Evolutionary conservation across 2,888 invertebrate species (phyloP), one percentile per base, ranked within the genome.

Genomic region (Lomographa bimaculata): DNA sequence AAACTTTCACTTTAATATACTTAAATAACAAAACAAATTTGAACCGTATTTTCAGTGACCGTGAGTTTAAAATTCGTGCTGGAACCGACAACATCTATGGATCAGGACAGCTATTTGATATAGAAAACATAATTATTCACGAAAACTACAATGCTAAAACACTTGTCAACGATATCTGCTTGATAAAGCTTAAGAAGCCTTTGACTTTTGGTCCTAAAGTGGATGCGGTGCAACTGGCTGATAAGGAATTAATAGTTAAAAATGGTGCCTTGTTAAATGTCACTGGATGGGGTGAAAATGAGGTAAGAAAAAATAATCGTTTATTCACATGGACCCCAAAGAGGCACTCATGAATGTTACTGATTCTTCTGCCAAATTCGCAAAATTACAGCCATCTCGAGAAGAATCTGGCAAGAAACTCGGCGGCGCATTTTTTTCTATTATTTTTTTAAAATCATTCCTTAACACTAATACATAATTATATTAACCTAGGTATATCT

Each of bases 211-310:
- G 63, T 0, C 29, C 36, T 5, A 62, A 48, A 7, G 60, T 67
- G 0, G 28, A 34, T 0, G 51, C 48, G 18, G 37, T 60, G 5
- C 6, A 11, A 2, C 33, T 64, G 7, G 49, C 47, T 6, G 43
- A 51, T 0, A 5, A 28, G 0, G 27, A 5, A 2, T 17, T 50
- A 0, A 54, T 40, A 7, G 10, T 63, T 20, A 44, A 14, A 5
- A 50, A 21, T 1, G 49, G 53, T 0, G 46, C 24, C 1, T 7
- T 23, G 12, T 12, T 65, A 3, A 54, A 62, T 34, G 29, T 55
- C 0, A 60, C 65, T 2, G 66, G 66, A 5, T 67, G 66, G 66
- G 66, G 66, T 0, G 45, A 28, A 1, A 62, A 52, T 1, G 20
- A 49, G 10, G 66, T 67, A 37, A 50, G 53, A 30, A 19, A 2